Evolutionary conservation across 2,113 vertebrate genomes (phyloP).

Genomic region (Pagrus major): DNA sequence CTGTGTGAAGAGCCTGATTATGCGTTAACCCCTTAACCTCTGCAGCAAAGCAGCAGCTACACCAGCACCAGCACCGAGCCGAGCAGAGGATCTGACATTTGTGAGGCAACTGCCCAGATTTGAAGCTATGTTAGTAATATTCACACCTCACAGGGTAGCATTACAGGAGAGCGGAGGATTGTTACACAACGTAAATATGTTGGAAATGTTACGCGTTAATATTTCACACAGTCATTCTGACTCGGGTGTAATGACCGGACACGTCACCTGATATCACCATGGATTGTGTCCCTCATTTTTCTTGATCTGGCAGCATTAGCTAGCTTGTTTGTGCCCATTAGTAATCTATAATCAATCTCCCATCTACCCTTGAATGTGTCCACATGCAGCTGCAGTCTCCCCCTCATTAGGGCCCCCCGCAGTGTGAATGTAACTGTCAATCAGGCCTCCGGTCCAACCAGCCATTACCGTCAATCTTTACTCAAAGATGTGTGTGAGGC

Average conservation of each 20-base stretch:
- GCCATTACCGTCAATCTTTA: conserved; percentile 65
- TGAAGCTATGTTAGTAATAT: conserved; percentile 50
- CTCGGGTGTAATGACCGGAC: conserved; percentile 1
- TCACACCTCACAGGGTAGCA: conserved; percentile 46
- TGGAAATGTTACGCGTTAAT: conserved; percentile 32
- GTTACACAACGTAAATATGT: conserved; percentile 56
- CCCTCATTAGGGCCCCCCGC: conserved; percentile 38
- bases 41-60: conserved; percentile 70
- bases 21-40: conserved; percentile 32
- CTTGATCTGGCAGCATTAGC: conserved; percentile 1
- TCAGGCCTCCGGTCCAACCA: conserved; percentile 6
- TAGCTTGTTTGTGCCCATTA: conserved; percentile 3
- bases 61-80: conserved; percentile 64
- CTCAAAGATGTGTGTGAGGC: conserved; percentile 57
- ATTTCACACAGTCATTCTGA: conserved; percentile 26
- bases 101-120: conserved; percentile 36
- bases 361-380: conserved; percentile 35
- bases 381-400: conserved; percentile 44
- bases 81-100: conserved; percentile 66
- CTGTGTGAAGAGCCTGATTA: conserved; percentile 35
- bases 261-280: conserved; percentile 40
- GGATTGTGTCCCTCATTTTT: conserved; percentile 8
- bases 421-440: conserved; percentile 49
- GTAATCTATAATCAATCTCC: conserved; percentile 44
- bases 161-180: conserved; percentile 31